Conservation (phyloP, 2,113 vertebrate genomes). For the Callocephalon fimbriatum region DNA sequence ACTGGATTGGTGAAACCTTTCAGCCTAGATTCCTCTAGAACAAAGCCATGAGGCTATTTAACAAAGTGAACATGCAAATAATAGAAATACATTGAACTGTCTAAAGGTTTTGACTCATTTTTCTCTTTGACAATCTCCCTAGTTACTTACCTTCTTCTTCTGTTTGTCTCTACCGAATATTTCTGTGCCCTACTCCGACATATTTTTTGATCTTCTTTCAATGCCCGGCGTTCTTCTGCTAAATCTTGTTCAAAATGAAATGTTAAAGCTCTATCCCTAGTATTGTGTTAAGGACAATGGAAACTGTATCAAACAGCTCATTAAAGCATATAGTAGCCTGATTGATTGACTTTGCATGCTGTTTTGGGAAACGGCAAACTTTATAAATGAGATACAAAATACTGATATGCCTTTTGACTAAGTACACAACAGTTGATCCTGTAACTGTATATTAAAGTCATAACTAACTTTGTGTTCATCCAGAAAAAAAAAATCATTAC, state of each 20-base stretch:
- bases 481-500: not conserved
- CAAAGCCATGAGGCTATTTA: not conserved
- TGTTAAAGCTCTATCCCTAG: constrained; percentile 66
- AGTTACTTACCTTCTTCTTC: constrained; percentile 85
- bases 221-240: constrained; percentile 77
- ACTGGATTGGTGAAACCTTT: not conserved
- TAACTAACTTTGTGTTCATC: not conserved
- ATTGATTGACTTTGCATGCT: not conserved
- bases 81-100: not conserved
- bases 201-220: constrained; percentile 86
- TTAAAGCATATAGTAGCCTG: not conserved
- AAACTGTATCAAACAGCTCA: not conserved
- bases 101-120: not conserved
- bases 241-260: constrained; percentile 73
- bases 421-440: not conserved
- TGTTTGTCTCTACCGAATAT: constrained; percentile 86
- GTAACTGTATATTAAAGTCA: not conserved
- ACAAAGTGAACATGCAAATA: not conserved
- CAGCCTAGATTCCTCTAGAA: not conserved
- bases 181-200: constrained; percentile 80
- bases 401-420: not conserved
- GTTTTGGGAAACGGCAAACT: not conserved
- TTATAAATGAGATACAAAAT: not conserved
- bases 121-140: not conserved
- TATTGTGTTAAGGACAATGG: constrained; percentile 75